phyloP scores from a whole-genome alignment of 2,888 invertebrate genomes.

The Hypercompe scribonia region DNA sequence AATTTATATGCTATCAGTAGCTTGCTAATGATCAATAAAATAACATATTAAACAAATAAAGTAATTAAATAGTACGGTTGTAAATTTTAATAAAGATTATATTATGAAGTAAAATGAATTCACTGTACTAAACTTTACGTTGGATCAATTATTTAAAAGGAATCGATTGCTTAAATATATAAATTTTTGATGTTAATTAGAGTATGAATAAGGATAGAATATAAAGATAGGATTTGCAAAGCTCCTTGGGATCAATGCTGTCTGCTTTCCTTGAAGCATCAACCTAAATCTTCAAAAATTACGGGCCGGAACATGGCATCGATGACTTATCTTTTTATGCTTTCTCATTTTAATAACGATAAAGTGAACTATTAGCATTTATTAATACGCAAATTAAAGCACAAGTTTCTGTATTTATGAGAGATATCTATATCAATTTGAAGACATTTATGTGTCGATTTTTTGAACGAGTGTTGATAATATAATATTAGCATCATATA shows the following conservation, averaged over 20 bases:
- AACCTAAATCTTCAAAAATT: background rate
- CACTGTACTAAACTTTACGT: background rate
- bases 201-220: no score
- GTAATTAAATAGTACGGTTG: conserved; percentile 19
- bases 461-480: background rate
- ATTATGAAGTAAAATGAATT: background rate
- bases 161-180: no score
- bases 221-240: no score
- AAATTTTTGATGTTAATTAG: no score
- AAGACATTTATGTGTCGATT: background rate
- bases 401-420: background rate
- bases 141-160: background rate
- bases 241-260: background rate
- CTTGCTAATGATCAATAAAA: conserved; percentile 21
- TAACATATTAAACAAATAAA: conserved; percentile 22
- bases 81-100: conserved; percentile 3
- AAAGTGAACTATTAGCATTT: background rate
- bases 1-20: conserved; percentile 25
- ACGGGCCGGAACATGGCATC: background rate
- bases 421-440: background rate
- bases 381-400: background rate
- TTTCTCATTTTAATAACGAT: background rate
- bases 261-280: background rate
- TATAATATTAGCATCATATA: background rate
- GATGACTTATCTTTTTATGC: background rate